These are phyloP conservation scores for Torymus tubicola DNA, from an alignment of 2,888 invertebrate genomes.

Conservation along the genomic window DNA sequence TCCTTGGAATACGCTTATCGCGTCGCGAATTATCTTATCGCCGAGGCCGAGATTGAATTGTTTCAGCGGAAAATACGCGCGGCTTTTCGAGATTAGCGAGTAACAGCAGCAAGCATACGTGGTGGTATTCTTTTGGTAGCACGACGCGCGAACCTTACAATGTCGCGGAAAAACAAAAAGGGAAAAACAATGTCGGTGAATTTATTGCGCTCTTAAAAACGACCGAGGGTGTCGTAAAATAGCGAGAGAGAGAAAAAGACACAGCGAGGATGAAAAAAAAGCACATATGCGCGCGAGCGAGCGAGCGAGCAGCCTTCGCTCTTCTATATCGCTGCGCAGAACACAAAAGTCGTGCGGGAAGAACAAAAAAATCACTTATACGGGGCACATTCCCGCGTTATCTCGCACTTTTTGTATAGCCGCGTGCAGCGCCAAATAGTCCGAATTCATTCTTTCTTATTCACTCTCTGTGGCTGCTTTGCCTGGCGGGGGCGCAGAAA, in stretches of 20 bases:
- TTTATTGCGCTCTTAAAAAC: conserved; percentile 34
- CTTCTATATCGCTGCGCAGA: neutral
- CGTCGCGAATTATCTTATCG: conserved; percentile 38
- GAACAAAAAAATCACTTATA: conserved; percentile 30
- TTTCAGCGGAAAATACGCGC: conserved; percentile 27
- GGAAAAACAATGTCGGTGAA: conserved; percentile 18
- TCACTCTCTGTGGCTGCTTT: neutral
- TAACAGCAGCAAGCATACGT: neutral
- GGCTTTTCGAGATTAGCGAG: neutral
- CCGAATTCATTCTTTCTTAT: conserved; percentile 28
- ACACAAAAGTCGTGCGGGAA: neutral
- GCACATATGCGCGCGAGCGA: too few species aligned
- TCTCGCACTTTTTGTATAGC: conserved; percentile 37
- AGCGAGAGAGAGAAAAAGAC: neutral
- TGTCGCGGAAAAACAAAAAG: conserved; percentile 20
- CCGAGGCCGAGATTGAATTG: conserved; percentile 33
- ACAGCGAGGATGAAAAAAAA: neutral
- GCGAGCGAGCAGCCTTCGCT: too few species aligned
- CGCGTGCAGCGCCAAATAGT: conserved; percentile 14
- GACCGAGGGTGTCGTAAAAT: conserved; percentile 7
- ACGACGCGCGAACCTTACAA: neutral
- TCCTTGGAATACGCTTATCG: conserved; percentile 43
- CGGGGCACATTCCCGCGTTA: conserved; percentile 9
- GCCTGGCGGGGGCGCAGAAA: conserved; percentile 26
- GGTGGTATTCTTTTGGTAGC: neutral